A percentile compares a stretch with the other conserved stretches of the same genome.
Evolutionary conservation across 2,797 vertebrate genomes (phyloP).

Genomic region (Pogoniulus pusillus): DNA sequence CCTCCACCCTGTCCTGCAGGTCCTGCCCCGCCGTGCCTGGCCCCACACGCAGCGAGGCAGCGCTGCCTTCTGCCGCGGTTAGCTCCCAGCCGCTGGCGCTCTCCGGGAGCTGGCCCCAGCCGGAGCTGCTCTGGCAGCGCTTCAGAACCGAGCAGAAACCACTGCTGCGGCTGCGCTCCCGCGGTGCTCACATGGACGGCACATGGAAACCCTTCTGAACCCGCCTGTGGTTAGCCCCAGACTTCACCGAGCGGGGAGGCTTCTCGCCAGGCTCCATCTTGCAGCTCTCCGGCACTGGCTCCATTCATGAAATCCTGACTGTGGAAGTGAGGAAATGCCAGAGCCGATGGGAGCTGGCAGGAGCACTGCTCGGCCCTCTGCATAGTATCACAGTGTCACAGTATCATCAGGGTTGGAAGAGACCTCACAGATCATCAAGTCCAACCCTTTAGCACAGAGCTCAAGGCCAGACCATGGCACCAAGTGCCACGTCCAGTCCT

Average conservation of each 20-base stretch:
- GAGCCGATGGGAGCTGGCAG: neutral
- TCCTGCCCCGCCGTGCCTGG: neutral
- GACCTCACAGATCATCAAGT: too few relatives aligned
- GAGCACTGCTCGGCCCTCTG: rapidly evolving
- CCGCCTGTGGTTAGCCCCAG: neutral
- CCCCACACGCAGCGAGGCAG: neutral
- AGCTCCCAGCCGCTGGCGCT: neutral
- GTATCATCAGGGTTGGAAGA: too few relatives aligned
- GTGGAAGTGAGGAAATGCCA: neutral
- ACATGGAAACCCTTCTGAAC: constrained; percentile 37
- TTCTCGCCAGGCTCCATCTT: neutral
- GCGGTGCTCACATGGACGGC: constrained; percentile 46
- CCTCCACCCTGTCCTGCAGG: neutral
- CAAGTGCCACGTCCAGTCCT: too few relatives aligned
- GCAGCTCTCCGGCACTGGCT: neutral
- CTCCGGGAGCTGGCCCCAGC: neutral
- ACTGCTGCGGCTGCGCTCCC: constrained; percentile 11
- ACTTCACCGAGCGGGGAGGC: neutral
- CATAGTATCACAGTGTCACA: too few relatives aligned
- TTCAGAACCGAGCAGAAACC: constrained; percentile 27
- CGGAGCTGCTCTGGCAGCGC: constrained; percentile 10
- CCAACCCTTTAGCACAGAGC: too few relatives aligned
- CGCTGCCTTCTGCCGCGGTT: neutral
- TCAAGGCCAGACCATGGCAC: too few relatives aligned
- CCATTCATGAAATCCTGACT: neutral